Percentiles rank a stretch among this genome's conserved stretches.
Evolutionary conservation across 2,113 vertebrate species (phyloP).

Genomic region (Centropristis striata): DNA sequence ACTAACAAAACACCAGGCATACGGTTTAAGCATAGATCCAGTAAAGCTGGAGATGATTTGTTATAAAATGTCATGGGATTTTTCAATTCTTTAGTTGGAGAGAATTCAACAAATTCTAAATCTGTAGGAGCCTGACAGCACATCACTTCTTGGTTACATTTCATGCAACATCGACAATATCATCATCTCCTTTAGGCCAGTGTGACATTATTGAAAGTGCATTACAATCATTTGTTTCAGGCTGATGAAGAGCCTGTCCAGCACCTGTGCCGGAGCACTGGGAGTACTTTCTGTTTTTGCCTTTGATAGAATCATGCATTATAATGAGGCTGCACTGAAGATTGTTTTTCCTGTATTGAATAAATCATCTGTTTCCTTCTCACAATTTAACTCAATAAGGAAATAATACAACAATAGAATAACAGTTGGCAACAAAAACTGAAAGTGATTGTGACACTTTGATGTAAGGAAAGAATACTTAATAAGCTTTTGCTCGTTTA

Average conservation of each 20-base stretch:
- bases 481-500: background rate
- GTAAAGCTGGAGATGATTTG: conserved; percentile 9
- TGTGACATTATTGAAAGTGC: background rate
- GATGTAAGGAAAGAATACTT: conserved; percentile 2
- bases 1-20: background rate
- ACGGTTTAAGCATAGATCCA: background rate
- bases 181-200: background rate
- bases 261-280: background rate
- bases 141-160: background rate
- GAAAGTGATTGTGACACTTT: background rate
- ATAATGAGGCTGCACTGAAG: background rate
- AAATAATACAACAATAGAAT: conserved; percentile 1
- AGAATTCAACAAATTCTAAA: background rate
- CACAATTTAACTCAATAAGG: background rate
- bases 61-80: background rate
- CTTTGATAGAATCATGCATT: conserved; percentile 4
- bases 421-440: background rate
- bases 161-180: background rate
- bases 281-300: background rate
- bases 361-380: conserved; percentile 9
- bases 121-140: background rate
- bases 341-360: conserved; percentile 21
- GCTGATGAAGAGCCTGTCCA: background rate
- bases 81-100: no score
- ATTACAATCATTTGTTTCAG: conserved; percentile 12